Percentiles rank a stretch among this genome's conserved stretches.
These are phyloP conservation scores for Rhynchonycteris naso DNA, from an alignment of 2,797 vertebrate genomes.

Conservation along the genomic window DNA sequence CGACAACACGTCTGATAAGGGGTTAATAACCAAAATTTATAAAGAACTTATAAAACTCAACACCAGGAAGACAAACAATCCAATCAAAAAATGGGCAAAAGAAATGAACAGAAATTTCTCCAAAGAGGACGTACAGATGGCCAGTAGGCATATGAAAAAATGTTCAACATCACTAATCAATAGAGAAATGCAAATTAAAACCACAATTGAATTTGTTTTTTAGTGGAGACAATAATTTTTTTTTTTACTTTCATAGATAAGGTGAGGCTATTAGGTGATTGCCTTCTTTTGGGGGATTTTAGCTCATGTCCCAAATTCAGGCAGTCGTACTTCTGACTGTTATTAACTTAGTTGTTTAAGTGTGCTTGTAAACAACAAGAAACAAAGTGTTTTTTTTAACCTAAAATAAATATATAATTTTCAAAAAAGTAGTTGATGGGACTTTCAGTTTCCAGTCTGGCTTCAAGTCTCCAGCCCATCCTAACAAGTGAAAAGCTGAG, in stretches of 20 bases:
- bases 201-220: slow-evolving; percentile 26
- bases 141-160: too few relatives aligned
- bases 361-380: neutral
- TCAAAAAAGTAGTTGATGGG: neutral
- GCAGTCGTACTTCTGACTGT: neutral
- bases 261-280: neutral
- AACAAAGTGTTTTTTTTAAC: neutral
- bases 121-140: too few relatives aligned
- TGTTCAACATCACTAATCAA: too few relatives aligned
- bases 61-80: too few relatives aligned
- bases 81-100: too few relatives aligned
- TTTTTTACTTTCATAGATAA: neutral
- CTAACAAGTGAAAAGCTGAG: neutral
- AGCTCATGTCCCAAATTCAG: neutral
- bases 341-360: slow-evolving; percentile 4
- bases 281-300: neutral
- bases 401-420: neutral
- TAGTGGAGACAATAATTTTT: neutral
- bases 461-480: neutral
- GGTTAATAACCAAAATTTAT: too few relatives aligned
- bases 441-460: neutral
- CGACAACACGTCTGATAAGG: too few relatives aligned
- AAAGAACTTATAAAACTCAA: too few relatives aligned
- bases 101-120: too few relatives aligned
- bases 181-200: too few relatives aligned